These are phyloP conservation scores for Barypeithes pellucidus DNA, from an alignment of 2,888 invertebrate species.

Conservation along the genomic window DNA sequence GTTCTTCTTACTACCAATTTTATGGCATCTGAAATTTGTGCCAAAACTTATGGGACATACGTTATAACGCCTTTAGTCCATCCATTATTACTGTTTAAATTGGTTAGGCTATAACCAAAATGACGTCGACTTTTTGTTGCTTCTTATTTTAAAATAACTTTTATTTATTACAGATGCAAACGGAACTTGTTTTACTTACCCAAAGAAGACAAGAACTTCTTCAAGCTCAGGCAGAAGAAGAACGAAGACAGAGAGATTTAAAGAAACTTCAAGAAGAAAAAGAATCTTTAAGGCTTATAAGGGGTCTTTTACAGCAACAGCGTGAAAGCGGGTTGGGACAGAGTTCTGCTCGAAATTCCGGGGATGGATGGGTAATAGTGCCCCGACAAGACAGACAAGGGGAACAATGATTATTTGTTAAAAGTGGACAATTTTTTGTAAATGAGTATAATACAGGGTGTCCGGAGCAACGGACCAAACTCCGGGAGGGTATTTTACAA, in stretches of 20 bases:
- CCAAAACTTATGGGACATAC: too few species aligned
- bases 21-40: too few species aligned
- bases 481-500: too few species aligned
- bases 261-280: constrained; percentile 70
- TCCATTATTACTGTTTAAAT: too few species aligned
- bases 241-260: constrained; percentile 62
- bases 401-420: constrained; percentile 12
- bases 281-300: constrained; percentile 79
- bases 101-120: too few species aligned
- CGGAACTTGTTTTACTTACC: constrained; percentile 86
- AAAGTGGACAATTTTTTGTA: not conserved
- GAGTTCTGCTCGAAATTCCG: constrained; percentile 53
- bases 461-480: too few species aligned
- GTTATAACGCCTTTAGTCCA: too few species aligned
- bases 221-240: constrained; percentile 75
- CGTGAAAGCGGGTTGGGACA: constrained; percentile 68
- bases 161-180: constrained; percentile 76
- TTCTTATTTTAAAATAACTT: not conserved
- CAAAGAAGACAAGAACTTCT: constrained; percentile 86
- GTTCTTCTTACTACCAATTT: too few species aligned
- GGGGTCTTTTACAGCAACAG: constrained; percentile 79
- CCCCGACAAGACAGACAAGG: constrained; percentile 53
- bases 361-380: constrained; percentile 64
- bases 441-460: too few species aligned
- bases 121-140: too few species aligned